Evolutionary conservation across 2,888 invertebrate genomes (phyloP), one percentile per base, ranked within the genome.

Genomic region (Neria commutata): DNA sequence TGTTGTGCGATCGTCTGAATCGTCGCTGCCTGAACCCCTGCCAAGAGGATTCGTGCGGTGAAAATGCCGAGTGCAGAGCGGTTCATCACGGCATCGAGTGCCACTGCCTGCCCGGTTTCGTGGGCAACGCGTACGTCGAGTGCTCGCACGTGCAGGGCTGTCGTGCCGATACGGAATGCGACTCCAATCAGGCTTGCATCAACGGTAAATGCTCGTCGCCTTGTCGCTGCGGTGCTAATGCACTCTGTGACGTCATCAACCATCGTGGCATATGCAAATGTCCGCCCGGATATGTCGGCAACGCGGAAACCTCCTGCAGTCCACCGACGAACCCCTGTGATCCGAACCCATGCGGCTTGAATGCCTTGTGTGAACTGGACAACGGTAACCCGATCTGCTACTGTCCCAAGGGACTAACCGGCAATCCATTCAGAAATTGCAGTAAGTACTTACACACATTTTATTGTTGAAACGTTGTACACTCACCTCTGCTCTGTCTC

Each of bases 391-490:
- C 94, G 2, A 91, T 94, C 67, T 95, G 95, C 75, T 92, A 86
- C 83, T 95, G 95, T 75, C 94, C 94, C 0, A 92, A 91, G 80
- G 94, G 93, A 62, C 84, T 92, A 64, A 94, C 94, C 3, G 95
- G 95, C 80, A 94, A 95, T 85, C 95, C 95, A 45, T 94, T 94
- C 78, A 88, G 89, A 76, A 91, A 88, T 82, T 94, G 94, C 87
- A 92, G 94, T 94, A 87, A 86, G 92, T 91, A 81, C 67, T 23
- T 23, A 17, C 37, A 33, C 17, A 24, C 3, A 6, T 21, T 3
- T 2, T 16, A 37, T 10, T 17, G 3, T 10, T 5, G 8, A 17
- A 37, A 47, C n/a, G 3, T 25, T 3, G 11, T 19, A 26, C 19
- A 26, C 8, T 49, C 10, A 49, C 29, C 5, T 14, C 3, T n/a